Evolutionary conservation across 2,113 vertebrate genomes (phyloP).

Genomic region (Prunella himalayana): DNA sequence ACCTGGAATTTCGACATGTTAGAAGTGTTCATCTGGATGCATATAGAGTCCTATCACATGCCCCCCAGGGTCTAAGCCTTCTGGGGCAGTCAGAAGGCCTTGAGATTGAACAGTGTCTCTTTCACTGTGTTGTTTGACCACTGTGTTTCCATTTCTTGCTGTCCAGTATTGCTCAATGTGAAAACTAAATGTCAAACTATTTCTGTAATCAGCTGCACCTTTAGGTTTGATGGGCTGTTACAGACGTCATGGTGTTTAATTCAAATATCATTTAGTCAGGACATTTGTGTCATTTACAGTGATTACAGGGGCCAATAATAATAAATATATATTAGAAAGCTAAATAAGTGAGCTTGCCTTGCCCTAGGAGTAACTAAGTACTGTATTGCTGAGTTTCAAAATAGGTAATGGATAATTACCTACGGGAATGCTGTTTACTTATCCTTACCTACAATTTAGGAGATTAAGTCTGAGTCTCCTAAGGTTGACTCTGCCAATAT

Average conservation of each 20-base stretch:
- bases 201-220: not conserved
- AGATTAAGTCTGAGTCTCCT: not conserved
- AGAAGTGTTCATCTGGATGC: not conserved
- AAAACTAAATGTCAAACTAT: not conserved
- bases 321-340: not conserved
- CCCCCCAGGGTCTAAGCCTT: accelerated
- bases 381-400: not conserved
- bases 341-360: not conserved
- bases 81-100: not conserved
- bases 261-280: not conserved
- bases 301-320: not conserved
- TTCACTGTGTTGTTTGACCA: not conserved
- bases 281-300: not conserved
- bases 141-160: not conserved
- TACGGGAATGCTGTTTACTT: not conserved
- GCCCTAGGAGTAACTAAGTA: not conserved
- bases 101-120: not conserved
- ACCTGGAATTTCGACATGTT: not conserved
- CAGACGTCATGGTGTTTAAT: not conserved
- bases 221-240: not conserved
- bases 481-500: not conserved
- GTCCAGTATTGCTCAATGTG: not conserved
- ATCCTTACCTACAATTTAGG: not conserved
- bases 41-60: accelerated
- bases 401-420: not conserved